Percentiles rank a stretch among this genome's conserved stretches.
Evolutionary conservation across 2,888 invertebrate species (phyloP).

Genomic region (Plebejus argus): DNA sequence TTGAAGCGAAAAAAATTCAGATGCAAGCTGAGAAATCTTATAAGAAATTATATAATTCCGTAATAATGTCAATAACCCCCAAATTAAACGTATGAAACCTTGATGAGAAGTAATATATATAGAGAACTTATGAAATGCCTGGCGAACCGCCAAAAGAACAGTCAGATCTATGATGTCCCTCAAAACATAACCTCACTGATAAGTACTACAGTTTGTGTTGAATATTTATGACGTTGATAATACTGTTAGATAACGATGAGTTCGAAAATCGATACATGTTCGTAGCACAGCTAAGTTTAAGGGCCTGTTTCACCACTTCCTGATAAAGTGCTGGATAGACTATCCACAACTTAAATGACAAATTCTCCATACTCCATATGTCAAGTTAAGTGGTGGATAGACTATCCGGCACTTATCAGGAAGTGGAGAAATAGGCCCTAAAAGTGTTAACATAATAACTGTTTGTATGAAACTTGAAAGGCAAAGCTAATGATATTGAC

Average conservation of each 20-base stretch:
- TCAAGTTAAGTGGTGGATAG: too few species aligned
- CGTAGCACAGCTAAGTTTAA: not conserved
- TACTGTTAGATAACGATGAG: conserved; percentile 4
- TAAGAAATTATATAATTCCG: conserved; percentile 65
- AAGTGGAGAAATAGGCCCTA: too few species aligned
- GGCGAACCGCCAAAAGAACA: conserved; percentile 63
- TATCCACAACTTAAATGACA: too few species aligned
- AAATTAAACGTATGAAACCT: conserved; percentile 73
- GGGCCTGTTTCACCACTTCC: too few species aligned
- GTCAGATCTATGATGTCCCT: conserved; percentile 47
- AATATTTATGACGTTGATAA: conserved; percentile 26
- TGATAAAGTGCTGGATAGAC: too few species aligned
- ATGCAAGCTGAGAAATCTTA: conserved; percentile 52
- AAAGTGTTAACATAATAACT: too few species aligned
- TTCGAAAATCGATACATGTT: conserved; percentile 15
- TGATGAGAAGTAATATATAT: conserved; percentile 62
- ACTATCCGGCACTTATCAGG: too few species aligned
- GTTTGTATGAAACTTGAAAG: too few species aligned
- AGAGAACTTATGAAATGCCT: conserved; percentile 73
- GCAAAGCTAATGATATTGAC: too few species aligned
- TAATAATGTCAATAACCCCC: conserved; percentile 77
- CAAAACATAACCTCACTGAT: conserved; percentile 57
- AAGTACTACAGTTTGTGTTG: conserved; percentile 49
- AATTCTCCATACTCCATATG: too few species aligned
- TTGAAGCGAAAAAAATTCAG: conserved; percentile 48